A percentile compares a stretch with the other conserved stretches of the same genome.
Evolutionary conservation across 2,113 vertebrate species (phyloP).

Genomic region (Scortum barcoo): DNA sequence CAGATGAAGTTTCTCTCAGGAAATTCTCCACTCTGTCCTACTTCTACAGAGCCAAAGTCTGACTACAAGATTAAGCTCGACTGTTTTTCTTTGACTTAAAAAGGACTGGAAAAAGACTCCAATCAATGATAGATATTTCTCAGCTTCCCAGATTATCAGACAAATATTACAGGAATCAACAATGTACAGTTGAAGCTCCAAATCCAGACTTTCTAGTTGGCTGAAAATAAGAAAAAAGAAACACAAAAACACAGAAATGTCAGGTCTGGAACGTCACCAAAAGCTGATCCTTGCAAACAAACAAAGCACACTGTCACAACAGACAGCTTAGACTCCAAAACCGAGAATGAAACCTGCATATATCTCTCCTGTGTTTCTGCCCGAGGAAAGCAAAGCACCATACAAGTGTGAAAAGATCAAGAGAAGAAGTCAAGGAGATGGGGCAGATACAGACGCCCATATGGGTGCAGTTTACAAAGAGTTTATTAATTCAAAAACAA

Average conservation of each 20-base stretch:
- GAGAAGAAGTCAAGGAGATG: background rate
- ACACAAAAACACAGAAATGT: background rate
- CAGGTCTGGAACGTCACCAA: conserved; percentile 1
- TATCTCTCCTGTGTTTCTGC: background rate
- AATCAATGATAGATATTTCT: too few species aligned
- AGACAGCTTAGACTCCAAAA: background rate
- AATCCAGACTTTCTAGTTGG: conserved; percentile 18
- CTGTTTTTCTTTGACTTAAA: background rate
- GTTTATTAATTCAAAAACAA: background rate
- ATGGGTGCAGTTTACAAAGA: conserved; percentile 14
- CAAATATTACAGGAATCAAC: background rate
- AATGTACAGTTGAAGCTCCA: background rate
- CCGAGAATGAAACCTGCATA: background rate
- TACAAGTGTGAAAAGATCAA: background rate
- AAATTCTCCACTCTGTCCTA: background rate
- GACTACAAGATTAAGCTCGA: background rate
- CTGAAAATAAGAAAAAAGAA: background rate
- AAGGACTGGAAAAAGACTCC: too few species aligned
- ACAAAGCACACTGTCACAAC: background rate
- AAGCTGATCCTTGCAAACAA: background rate
- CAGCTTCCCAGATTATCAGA: background rate
- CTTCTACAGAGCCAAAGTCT: background rate
- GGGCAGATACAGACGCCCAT: background rate
- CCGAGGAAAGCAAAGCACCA: background rate
- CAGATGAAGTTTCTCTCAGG: background rate